Evolutionary conservation across 2,797 vertebrate genomes (phyloP), one percentile per base, ranked within the genome.

Genomic region (Falco cherrug): DNA sequence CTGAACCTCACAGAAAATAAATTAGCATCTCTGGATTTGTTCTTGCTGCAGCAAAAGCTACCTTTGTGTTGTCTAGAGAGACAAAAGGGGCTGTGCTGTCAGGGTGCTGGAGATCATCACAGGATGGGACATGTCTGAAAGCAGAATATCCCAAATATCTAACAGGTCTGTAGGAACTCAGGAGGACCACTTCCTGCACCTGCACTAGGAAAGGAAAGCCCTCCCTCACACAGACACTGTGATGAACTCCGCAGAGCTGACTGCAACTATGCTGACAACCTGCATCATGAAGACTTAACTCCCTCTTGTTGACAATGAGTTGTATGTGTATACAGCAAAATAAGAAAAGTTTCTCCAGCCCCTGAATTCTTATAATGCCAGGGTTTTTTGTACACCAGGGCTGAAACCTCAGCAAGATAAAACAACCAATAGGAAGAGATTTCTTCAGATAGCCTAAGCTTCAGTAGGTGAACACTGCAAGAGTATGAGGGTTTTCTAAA

Each of bases 401-500:
- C n/a, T 63, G 65, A 89, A 77, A 57, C 85, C 70, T 64, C 82
- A 71, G 78, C 31, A 75, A 81, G 41, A 10, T 64, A 57, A 80
- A 96, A 64, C 17, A 69, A 16, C 10, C 33, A 83, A 70, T 10
- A 77, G 24, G 39, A 96, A 87, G 48, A 92, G 56, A 92, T 86
- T 84, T 89, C 63, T 84, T 93, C 71, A 67, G 53, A n/a, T 21
- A 87, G 71, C 31, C 41, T 57, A 68, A 80, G 84, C 50, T 91
- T 93, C 84, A 68, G 67, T 28, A 90, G 53, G 71, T 91, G 93
- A 92, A 92, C 60, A 56, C 74, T 77, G 84, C 61, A 94, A 37
- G n/a, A 93, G 78, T 82, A 50, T 70, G 71, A 94, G 89, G 48
- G 6, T 39, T 50, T 69, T 35, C 3, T 21, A 64, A 24, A 4